Evolutionary conservation across 1,140 invertebrate species (phyloP), one percentile per base, ranked within the genome.

Genomic region (Aphelinus atriplicis): DNA sequence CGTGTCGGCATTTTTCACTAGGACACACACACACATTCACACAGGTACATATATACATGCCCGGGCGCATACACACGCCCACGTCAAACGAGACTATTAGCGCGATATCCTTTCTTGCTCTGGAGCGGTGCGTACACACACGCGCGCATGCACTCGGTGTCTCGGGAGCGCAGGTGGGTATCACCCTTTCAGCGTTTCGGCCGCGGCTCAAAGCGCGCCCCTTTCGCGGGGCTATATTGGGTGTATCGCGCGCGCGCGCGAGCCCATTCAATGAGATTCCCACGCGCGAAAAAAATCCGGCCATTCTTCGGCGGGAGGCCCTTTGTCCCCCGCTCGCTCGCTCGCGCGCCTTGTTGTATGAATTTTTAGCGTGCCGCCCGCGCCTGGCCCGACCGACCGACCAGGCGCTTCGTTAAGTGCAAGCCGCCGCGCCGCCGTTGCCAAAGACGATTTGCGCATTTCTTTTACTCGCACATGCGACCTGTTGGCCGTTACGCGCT

Each of bases 181-280:
- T 5, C 9, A 2, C 51, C 6, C 50, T 66, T 66, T 66, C 64
- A 64, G 46, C n/a, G 6, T 26, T 26, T 26, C 26, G 26, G 62
- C 62, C 46, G 45, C 46, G 26, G 26, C 26, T 26, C 26, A 26
- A 26, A 48, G 10, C 26, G 43, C 46, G 47, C 62, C 46, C 47
- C 48, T 64, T 64, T 64, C 46, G 51, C 51, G 51, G 9, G 51
- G 51, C 51, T 53, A 53, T 4, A 6, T 4, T 53, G 51, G 4
- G 51, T 53, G 51, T 53, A 9, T 53, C 69, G 58, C 10, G 56
- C 50, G 10, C 60, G 7, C 7, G 7, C 26, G 7, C 72, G 46
- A 57, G 60, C 66, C 75, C 75, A 78, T 76, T 70, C 78, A 78
- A 81, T 74, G 72, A 77, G 77, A 78, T 81, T 78, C 75, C 71